These are phyloP conservation scores for Tachina fera DNA, from an alignment of 2,888 invertebrate genomes.

Conservation along the genomic window DNA sequence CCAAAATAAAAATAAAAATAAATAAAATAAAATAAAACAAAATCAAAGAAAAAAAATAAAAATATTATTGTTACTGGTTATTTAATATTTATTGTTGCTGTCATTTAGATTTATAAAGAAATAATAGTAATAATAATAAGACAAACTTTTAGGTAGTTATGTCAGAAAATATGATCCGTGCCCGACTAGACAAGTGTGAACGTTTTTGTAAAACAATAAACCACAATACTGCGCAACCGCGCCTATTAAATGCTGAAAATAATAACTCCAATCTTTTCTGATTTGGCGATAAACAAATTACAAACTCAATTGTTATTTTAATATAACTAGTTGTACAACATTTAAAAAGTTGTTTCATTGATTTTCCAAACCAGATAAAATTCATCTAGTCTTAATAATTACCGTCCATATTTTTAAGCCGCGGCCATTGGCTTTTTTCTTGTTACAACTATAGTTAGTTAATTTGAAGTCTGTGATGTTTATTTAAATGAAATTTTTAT, in stretches of 20 bases:
- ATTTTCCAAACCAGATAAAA: conserved; percentile 23
- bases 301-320: neutral
- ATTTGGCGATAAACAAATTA: conserved; percentile 14
- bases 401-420: neutral
- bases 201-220: neutral
- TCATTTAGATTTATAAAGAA: conserved; percentile 6
- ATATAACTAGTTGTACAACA: conserved; percentile 10
- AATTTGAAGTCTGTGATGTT: neutral
- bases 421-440: neutral
- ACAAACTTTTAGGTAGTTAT: conserved; percentile 13
- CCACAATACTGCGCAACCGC: neutral
- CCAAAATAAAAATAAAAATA: too few species aligned
- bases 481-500: conserved; percentile 2
- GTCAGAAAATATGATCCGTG: neutral
- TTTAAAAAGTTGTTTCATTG: conserved; percentile 4
- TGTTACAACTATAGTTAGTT: neutral
- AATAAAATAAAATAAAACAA: too few species aligned
- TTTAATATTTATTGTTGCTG: too few species aligned
- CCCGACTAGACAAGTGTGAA: neutral
- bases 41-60: too few species aligned
- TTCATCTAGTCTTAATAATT: conserved; percentile 1
- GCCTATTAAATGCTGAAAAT: conserved; percentile 14
- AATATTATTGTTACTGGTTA: conserved; percentile 26
- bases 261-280: conserved; percentile 13
- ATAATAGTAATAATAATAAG: neutral